Conservation (phyloP, 2,888 invertebrate genomes). For the Phyllotreta cruciferae region DNA sequence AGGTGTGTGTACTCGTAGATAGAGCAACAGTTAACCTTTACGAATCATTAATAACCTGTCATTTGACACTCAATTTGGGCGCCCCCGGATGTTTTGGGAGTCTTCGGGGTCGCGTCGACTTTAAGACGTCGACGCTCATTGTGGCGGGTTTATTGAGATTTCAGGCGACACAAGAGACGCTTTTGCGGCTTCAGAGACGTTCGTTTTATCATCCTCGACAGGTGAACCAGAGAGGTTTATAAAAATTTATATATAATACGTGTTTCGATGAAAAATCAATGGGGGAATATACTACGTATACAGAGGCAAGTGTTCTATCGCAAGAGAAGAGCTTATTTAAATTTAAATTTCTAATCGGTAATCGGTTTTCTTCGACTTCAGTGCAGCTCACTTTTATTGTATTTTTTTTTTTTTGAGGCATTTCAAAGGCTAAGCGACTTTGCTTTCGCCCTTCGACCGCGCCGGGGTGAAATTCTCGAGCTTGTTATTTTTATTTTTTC, state of each 20-base stretch:
- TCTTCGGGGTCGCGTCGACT: constrained; percentile 31
- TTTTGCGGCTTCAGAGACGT: constrained; percentile 15
- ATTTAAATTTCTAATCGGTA: constrained; percentile 1
- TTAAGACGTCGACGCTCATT: constrained; percentile 32
- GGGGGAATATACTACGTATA: no score
- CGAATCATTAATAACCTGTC: constrained; percentile 43
- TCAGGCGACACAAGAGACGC: constrained; percentile 22
- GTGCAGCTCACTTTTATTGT: no score
- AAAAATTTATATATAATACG: no score
- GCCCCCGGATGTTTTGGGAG: constrained; percentile 32
- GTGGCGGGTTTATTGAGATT: constrained; percentile 33
- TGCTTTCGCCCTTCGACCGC: no score
- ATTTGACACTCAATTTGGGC: constrained; percentile 41
- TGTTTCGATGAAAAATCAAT: no score
- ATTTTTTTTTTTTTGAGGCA: no score
- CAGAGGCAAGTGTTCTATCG: no score
- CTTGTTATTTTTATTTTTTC: constrained; percentile 9
- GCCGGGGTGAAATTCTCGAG: neutral
- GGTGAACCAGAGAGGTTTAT: constrained; percentile 3
- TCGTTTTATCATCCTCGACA: constrained; percentile 29
- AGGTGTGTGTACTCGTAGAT: constrained; percentile 20
- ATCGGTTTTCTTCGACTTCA: neutral
- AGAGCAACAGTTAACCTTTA: constrained; percentile 41
- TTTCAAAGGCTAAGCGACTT: no score
- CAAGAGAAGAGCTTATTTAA: constrained; percentile 9